These are phyloP conservation scores for Aurelia sp. DNA, from an alignment of 30 jellyfish, hydroid and myxozoan genomes.

Conservation along the genomic window DNA sequence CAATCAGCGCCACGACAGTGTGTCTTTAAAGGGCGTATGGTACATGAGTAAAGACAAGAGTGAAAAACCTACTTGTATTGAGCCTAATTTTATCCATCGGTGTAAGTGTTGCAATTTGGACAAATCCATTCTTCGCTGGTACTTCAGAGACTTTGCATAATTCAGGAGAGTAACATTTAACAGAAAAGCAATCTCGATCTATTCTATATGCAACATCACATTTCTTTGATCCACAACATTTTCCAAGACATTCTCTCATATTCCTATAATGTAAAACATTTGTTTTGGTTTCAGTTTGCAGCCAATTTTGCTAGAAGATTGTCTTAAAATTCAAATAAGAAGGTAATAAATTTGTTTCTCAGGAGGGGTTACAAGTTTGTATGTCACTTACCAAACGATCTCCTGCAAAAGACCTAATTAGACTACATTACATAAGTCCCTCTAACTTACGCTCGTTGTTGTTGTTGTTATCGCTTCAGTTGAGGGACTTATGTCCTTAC, in stretches of 20 bases:
- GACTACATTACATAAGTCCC: no score
- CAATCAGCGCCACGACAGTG: no score
- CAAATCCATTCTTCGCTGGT: slow-evolving; percentile 71
- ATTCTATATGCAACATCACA: slow-evolving; percentile 95
- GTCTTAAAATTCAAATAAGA: no score
- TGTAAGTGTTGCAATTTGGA: slow-evolving; percentile 77
- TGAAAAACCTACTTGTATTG: slow-evolving; percentile 43
- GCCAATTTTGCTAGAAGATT: no score
- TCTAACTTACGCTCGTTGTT: no score
- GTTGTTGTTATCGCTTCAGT: no score
- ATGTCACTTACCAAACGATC: no score
- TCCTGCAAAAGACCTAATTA: no score
- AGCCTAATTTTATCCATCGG: slow-evolving; percentile 39
- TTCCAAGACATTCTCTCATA: slow-evolving; percentile 79
- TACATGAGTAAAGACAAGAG: background rate
- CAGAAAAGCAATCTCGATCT: slow-evolving; percentile 85
- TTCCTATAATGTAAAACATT: background rate
- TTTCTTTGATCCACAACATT: slow-evolving; percentile 79
- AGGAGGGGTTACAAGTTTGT: no score
- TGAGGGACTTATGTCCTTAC: no score
- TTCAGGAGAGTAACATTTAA: slow-evolving; percentile 88
- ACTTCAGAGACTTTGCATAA: slow-evolving; percentile 85
- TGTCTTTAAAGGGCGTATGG: no score
- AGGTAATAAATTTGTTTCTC: background rate
- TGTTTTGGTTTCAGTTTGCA: no score